Base-by-base conservation (phyloP, 92 coral and sea anemone genomes). In the Epizoanthus fatuus region DNA sequence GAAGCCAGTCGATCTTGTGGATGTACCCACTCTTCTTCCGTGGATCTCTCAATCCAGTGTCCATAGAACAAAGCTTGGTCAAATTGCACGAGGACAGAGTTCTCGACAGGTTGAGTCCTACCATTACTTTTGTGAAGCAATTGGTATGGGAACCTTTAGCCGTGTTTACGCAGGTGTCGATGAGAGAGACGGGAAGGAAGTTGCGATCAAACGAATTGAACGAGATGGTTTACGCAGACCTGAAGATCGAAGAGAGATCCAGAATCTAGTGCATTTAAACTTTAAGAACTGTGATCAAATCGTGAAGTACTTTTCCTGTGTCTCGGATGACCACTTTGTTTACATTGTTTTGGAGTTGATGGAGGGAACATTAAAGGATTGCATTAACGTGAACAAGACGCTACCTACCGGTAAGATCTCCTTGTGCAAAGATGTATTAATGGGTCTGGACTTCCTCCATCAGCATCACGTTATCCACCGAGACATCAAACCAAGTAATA, bases 401-500 rank as follows among this genome's bases (percentile, higher is more conserved):
- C 55, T 42, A 17, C 15, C 75, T 17, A 38, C 40, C 17, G 12
- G 79, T 19, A 75, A 55, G 5, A 32, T n/a, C 7, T 20, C 56
- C 16, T 75, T 90, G 8, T 90, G 91, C 56, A 45, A 49, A 16
- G 72, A 87, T 56, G 44, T 90, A 14, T 25, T 72, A 3, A 9
- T 7, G 11, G 94, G 94, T 1, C 32, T 87, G 0, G 51, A 69
- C 40, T 90, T 81, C 69, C 58, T 90, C 16, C 93, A 90, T 22
- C 14, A 17, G 3, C 37, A 49, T 0, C 22, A 47, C 11, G 70
- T 90, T 20, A 20, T 90, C 29, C 93, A 90, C 67, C 81, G 93
- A 17, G 93, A 90, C 76, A 69, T 90, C 14, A 90, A 90, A 44
- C 94, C 91, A 49, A 74, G 72, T 29, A 90, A 90, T 85, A 90